Evolutionary conservation across 2,888 invertebrate species (phyloP), one percentile per base, ranked within the genome.

Genomic region (Drosophila borborema): DNA sequence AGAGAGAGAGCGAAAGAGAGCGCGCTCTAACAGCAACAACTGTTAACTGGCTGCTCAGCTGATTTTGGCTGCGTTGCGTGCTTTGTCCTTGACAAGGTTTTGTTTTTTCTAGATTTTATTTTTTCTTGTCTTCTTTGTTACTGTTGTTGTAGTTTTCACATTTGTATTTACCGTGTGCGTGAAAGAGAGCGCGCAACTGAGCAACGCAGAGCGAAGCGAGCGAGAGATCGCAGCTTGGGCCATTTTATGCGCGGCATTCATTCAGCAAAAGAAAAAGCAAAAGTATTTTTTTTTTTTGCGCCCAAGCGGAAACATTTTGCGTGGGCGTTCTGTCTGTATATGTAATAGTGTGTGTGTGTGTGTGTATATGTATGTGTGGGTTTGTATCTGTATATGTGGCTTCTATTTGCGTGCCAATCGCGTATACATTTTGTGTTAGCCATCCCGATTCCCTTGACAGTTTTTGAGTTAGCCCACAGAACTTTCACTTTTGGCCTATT

Each of bases 11-110:
- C 20, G 62, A 56, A 60, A 45, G 49, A 28, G n/a, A 23, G 23
- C 43, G 28, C 46, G 43, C 5, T 8, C 40, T 49, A 59, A 64
- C 56, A 62, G 67, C 54, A 56, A 56, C 48, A 60, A 63, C 23
- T 63, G 65, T 51, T 63, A 77, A 63, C 23, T 49, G 49, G 56
- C 70, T 54, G 82, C 89, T 78, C 90, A 87, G 90, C 86, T 90
- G 90, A 84, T 87, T 89, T 77, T 53, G 55, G 63, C 64, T 71
- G 72, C 80, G 87, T 76, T 86, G 81, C 73, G 74, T 76, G 73
- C 79, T 83, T 88, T 90, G 89, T 89, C 91, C 89, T 89, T 89
- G 91, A 90, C 84, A 90, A 89, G 89, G 90, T 90, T 90, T 90
- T 87, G 71, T 78, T 90, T 90, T 82, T 74, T 61, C 61, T 60